A percentile compares a stretch with the other conserved stretches of the same genome.
Conservation (phyloP, 2,113 vertebrate genomes). For the Microtus oregoni region DNA sequence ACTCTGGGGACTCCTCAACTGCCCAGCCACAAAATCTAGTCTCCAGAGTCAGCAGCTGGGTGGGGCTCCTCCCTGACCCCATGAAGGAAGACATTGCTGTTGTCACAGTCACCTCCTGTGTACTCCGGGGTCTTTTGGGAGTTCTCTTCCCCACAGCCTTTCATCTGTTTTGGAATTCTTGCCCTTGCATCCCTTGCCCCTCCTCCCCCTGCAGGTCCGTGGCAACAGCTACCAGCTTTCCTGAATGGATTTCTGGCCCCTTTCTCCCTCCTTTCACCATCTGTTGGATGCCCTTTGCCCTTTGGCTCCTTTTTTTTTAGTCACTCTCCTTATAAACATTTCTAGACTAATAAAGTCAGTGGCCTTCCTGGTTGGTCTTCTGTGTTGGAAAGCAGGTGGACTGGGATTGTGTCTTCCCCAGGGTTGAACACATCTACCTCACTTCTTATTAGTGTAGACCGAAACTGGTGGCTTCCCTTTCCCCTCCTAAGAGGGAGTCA, state of each 20-base stretch:
- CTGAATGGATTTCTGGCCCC: slow-evolving; percentile 12
- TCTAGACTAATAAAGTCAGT: slow-evolving; percentile 83
- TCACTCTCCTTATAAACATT: slow-evolving; percentile 75
- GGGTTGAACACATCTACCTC: background rate
- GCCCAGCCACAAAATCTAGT: slow-evolving; percentile 4
- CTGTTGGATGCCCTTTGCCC: slow-evolving; percentile 64
- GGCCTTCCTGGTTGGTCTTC: slow-evolving; percentile 67
- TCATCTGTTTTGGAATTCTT: slow-evolving; percentile 56
- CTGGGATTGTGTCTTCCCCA: background rate
- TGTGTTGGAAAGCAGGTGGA: background rate
- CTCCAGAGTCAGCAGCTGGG: slow-evolving; percentile 48
- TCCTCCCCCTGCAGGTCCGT: background rate
- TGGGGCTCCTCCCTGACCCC: background rate
- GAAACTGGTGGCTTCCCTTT: slow-evolving; percentile 61
- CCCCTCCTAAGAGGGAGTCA: background rate
- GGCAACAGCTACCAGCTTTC: slow-evolving; percentile 26
- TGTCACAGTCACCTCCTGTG: background rate
- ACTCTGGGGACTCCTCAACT: background rate
- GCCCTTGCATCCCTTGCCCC: slow-evolving; percentile 18
- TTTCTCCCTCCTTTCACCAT: background rate
- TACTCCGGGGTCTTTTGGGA: slow-evolving; percentile 56
- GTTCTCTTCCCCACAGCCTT: slow-evolving; percentile 51
- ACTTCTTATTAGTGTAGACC: slow-evolving; percentile 24
- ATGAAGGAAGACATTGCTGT: slow-evolving; percentile 60
- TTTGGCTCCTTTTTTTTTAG: slow-evolving; percentile 44